phyloP scores from a whole-genome alignment of 2,888 invertebrate species.

The Embidobia sp. region DNA sequence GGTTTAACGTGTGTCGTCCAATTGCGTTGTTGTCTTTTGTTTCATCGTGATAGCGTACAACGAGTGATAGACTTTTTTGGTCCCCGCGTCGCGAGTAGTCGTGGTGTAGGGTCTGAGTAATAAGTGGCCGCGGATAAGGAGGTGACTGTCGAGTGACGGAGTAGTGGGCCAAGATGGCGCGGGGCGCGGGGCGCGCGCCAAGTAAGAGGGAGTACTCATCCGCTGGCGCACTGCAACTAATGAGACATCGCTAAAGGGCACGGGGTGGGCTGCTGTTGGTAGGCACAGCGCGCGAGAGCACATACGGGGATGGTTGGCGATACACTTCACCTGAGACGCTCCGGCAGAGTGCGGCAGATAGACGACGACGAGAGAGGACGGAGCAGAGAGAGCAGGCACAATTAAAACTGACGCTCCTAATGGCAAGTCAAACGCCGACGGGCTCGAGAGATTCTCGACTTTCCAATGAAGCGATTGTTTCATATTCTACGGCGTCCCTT shows the following conservation, averaged over 20 bases:
- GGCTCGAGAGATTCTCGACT: conserved; percentile 81
- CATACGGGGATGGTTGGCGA: conserved; percentile 77
- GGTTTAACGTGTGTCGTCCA: conserved; percentile 53
- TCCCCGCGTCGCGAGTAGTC: conserved; percentile 53
- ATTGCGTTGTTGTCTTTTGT: conserved; percentile 63
- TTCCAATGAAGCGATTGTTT: conserved; percentile 82
- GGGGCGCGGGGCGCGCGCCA: conserved; percentile 62
- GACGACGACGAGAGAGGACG: conserved; percentile 68
- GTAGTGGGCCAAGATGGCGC: conserved; percentile 68
- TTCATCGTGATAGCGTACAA: conserved; percentile 47
- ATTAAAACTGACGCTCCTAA: conserved; percentile 82
- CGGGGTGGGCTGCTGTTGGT: conserved; percentile 73
- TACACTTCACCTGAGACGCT: conserved; percentile 80
- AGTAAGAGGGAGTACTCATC: conserved; percentile 76
- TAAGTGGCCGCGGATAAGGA: conserved; percentile 79
- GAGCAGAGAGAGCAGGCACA: conserved; percentile 79
- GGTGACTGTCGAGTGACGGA: conserved; percentile 76
- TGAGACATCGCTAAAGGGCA: conserved; percentile 82
- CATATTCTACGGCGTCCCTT: conserved; percentile 76
- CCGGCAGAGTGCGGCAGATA: conserved; percentile 76
- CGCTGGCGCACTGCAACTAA: conserved; percentile 81
- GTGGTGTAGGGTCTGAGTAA: conserved; percentile 63
- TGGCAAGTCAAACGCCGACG: conserved; percentile 82
- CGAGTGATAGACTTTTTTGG: conserved; percentile 63
- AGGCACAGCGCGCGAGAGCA: conserved; percentile 72